Conservation (phyloP, 2,113 vertebrate species). For the Rana temporaria region DNA sequence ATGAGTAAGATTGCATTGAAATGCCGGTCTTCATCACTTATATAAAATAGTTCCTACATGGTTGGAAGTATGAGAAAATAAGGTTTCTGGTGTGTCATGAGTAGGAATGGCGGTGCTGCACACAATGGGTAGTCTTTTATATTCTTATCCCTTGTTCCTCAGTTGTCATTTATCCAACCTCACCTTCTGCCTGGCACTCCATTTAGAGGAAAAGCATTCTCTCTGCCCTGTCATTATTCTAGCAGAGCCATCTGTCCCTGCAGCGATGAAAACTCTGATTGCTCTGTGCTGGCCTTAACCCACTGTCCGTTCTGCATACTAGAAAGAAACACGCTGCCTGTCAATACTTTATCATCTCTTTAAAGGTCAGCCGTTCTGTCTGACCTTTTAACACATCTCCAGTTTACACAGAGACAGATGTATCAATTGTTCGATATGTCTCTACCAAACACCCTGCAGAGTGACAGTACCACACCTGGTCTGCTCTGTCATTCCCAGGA, state of each 20-base stretch:
- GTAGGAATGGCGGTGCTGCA: not conserved
- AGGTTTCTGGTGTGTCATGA: not conserved
- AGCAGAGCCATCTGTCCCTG: slow-evolving; percentile 54
- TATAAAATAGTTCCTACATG: not conserved
- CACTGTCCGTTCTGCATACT: slow-evolving; percentile 6
- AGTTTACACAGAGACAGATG: slow-evolving; percentile 42
- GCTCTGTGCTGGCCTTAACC: slow-evolving; percentile 29
- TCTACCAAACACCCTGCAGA: slow-evolving; percentile 1
- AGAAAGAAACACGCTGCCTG: not conserved
- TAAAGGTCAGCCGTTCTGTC: slow-evolving; percentile 52
- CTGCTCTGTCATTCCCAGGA: not conserved
- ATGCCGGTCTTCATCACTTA: not conserved
- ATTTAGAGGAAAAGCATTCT: slow-evolving; percentile 37
- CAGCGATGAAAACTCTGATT: slow-evolving; percentile 46
- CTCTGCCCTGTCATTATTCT: slow-evolving; percentile 48
- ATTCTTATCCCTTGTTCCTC: slow-evolving; percentile 29
- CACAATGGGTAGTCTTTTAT: not conserved
- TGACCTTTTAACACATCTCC: slow-evolving; percentile 46
- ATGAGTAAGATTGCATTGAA: not conserved
- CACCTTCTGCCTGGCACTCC: slow-evolving; percentile 51
- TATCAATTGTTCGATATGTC: slow-evolving; percentile 48
- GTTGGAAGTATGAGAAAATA: not conserved
- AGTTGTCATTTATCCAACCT: slow-evolving; percentile 51
- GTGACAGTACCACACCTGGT: slow-evolving; percentile 20
- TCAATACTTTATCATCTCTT: slow-evolving; percentile 53